These are phyloP conservation scores for Pristionchus fissidentatus DNA, from an alignment of 2,888 invertebrate genomes.

Conservation along the genomic window DNA sequence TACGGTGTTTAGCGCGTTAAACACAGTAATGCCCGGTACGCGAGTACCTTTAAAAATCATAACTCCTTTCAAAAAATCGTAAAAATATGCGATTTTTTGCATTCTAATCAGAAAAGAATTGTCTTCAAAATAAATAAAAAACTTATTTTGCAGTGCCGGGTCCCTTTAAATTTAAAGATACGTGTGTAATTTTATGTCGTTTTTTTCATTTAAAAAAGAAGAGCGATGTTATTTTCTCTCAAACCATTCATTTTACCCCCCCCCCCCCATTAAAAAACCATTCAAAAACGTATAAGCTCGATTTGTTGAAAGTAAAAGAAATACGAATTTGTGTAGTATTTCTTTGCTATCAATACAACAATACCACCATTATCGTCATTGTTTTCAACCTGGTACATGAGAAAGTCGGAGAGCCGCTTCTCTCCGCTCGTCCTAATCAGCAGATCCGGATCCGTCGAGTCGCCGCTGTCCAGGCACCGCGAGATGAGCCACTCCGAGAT, in stretches of 20 bases:
- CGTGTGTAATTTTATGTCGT: neutral
- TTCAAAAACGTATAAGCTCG: too few relatives aligned
- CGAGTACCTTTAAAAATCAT: too few relatives aligned
- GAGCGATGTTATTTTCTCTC: slow-evolving; percentile 67
- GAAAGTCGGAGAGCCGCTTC: slow-evolving; percentile 91
- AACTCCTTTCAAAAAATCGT: too few relatives aligned
- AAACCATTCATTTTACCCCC: slow-evolving; percentile 47
- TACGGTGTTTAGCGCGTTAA: too few relatives aligned
- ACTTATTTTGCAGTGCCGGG: too few relatives aligned
- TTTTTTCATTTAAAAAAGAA: neutral
- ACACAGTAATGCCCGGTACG: too few relatives aligned
- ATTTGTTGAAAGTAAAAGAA: too few relatives aligned
- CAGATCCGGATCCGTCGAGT: slow-evolving; percentile 87
- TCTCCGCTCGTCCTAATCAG: slow-evolving; percentile 96
- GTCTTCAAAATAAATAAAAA: too few relatives aligned
- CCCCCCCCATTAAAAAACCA: neutral
- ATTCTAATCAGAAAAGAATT: too few relatives aligned
- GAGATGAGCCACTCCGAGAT: slow-evolving; percentile 86
- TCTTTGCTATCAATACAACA: neutral
- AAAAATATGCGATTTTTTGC: too few relatives aligned
- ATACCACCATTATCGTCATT: too few relatives aligned
- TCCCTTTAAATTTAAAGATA: neutral
- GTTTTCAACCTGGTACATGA: slow-evolving; percentile 90
- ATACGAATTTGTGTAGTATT: too few relatives aligned
- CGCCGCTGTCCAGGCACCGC: slow-evolving; percentile 85